Evolutionary conservation across 2,113 vertebrate genomes (phyloP).

Genomic region (Calidris pygmaea): DNA sequence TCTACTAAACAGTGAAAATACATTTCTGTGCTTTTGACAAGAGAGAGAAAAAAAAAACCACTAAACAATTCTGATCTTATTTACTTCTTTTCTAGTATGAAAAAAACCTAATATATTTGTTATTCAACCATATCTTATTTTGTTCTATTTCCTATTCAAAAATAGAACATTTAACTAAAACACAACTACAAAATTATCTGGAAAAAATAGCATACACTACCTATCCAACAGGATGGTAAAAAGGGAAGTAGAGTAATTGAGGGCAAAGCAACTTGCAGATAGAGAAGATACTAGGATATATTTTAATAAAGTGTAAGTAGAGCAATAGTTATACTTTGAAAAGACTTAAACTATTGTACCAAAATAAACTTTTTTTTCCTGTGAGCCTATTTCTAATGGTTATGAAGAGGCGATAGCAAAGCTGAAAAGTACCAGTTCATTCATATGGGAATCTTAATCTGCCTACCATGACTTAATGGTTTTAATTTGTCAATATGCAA

Average conservation of each 20-base stretch:
- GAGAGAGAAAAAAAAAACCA: background rate
- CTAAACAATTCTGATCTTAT: background rate
- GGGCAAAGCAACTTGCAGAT: background rate
- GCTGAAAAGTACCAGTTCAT: background rate
- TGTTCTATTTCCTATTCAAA: background rate
- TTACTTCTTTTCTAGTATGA: background rate
- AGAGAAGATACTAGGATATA: background rate
- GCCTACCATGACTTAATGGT: background rate
- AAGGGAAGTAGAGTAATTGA: background rate
- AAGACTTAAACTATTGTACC: background rate
- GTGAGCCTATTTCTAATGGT: background rate
- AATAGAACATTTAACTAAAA: background rate
- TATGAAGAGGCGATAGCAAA: background rate
- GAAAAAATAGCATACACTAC: background rate
- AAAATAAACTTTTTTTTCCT: background rate
- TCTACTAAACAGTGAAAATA: background rate
- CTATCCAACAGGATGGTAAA: background rate
- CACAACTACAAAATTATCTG: background rate
- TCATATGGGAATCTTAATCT: background rate
- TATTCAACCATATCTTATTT: background rate
- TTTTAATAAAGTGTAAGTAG: background rate
- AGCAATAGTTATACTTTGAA: background rate
- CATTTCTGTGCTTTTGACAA: background rate
- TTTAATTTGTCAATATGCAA: background rate
- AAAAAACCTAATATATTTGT: background rate